These are phyloP conservation scores for Oconnorella tubifera DNA, from an alignment of 2,888 invertebrate genomes.

Conservation along the genomic window DNA sequence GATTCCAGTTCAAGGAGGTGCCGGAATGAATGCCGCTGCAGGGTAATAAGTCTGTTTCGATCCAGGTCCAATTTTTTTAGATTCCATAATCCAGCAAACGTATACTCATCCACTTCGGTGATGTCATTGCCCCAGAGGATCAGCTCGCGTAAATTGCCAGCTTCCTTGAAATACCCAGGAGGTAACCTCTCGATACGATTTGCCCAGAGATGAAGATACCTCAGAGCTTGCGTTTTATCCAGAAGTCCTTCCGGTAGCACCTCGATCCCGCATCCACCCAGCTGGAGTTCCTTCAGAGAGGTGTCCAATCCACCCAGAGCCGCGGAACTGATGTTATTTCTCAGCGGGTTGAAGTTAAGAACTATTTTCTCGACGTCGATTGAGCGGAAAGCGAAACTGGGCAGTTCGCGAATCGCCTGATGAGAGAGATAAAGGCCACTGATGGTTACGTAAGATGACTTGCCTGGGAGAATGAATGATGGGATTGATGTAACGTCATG, in stretches of 20 bases:
- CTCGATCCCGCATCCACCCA: constrained; percentile 25
- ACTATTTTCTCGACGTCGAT: constrained; percentile 25
- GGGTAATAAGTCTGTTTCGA: constrained; percentile 22
- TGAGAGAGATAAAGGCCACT: neutral
- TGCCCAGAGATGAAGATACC: constrained; percentile 31
- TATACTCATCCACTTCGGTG: constrained; percentile 19
- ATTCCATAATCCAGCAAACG: constrained; percentile 29
- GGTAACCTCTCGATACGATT: constrained; percentile 28
- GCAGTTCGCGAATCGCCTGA: neutral
- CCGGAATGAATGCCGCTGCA: constrained; percentile 25
- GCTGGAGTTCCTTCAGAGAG: constrained; percentile 30
- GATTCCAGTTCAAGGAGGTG: constrained; percentile 29
- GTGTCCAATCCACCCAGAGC: constrained; percentile 30
- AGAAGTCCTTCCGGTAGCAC: constrained; percentile 24
- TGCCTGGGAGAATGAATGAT: no score
- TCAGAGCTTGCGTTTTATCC: constrained; percentile 19
- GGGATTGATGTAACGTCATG: no score
- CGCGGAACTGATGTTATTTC: constrained; percentile 20
- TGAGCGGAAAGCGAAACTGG: neutral
- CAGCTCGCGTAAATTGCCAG: constrained; percentile 27
- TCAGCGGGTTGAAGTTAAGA: constrained; percentile 31
- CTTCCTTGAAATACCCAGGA: constrained; percentile 22
- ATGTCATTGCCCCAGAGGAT: constrained; percentile 34
- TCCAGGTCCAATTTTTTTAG: constrained; percentile 34
- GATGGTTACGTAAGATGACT: no score